Evolutionary conservation across 2,113 vertebrate genomes (phyloP).

Genomic region (Halichoeres trimaculatus): DNA sequence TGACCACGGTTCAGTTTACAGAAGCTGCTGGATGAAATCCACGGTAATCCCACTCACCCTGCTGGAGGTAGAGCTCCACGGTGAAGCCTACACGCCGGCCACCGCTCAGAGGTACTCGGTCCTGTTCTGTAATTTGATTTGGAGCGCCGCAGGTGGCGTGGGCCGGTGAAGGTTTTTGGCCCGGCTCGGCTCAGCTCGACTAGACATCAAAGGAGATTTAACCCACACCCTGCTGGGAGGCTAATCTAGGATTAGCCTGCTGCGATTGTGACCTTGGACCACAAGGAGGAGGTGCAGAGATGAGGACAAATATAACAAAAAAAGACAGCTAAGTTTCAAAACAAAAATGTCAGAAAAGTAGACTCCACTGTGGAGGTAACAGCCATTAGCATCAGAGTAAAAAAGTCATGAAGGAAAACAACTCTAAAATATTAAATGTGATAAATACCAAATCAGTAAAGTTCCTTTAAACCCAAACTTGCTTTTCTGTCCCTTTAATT

Average conservation of each 20-base stretch:
- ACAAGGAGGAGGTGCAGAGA: constrained; percentile 5
- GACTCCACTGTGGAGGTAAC: not conserved
- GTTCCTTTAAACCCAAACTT: no score
- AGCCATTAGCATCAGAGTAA: no score
- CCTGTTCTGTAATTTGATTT: not conserved
- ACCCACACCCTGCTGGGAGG: not conserved
- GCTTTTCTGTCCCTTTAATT: no score
- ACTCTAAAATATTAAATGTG: no score
- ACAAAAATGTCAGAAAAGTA: not conserved
- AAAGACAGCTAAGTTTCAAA: not conserved
- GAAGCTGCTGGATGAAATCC: constrained; percentile 16
- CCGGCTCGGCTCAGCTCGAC: not conserved
- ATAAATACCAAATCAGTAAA: no score
- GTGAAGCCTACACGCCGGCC: not conserved
- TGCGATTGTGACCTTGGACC: constrained; percentile 14
- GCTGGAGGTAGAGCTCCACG: not conserved
- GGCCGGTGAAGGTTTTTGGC: not conserved
- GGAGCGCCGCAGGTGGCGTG: not conserved
- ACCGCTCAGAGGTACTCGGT: not conserved
- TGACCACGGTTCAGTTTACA: constrained; percentile 6
- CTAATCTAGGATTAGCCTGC: constrained; percentile 62
- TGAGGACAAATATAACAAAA: not conserved
- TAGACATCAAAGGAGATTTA: constrained; percentile 34
- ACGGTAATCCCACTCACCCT: constrained; percentile 21
- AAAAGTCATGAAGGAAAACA: no score